A percentile compares a stretch with the other conserved stretches of the same genome.
These are phyloP conservation scores for Drosophila neoperkinsi DNA, from an alignment of 2,888 invertebrate genomes.

Conservation along the genomic window DNA sequence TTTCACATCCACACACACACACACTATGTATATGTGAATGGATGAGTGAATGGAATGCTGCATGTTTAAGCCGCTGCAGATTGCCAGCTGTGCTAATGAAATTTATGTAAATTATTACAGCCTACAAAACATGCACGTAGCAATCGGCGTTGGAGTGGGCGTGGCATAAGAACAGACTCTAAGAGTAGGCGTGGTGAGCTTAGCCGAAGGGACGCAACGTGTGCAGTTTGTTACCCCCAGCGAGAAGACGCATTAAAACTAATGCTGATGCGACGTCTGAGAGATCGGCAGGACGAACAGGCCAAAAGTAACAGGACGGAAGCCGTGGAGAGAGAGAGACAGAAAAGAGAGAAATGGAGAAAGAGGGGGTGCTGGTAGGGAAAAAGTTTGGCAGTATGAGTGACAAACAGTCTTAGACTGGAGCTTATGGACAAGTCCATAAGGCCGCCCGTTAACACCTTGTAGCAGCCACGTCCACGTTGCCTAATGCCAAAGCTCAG, in stretches of 20 bases:
- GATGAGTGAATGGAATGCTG: constrained; percentile 34
- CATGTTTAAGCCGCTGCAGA: constrained; percentile 39
- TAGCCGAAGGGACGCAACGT: constrained; percentile 3
- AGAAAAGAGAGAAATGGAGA: neutral
- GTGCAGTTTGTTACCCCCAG: constrained; percentile 72
- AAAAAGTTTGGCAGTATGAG: constrained; percentile 31
- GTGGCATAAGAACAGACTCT: neutral
- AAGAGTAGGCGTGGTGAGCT: neutral
- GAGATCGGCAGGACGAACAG: constrained; percentile 24
- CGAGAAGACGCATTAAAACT: constrained; percentile 75
- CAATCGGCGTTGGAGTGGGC: constrained; percentile 35
- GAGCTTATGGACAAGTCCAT: constrained; percentile 80
- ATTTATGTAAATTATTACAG: constrained; percentile 78
- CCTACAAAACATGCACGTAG: constrained; percentile 31
- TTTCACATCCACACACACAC: constrained; percentile 59
- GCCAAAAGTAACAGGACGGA: neutral
- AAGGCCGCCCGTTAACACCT: constrained; percentile 78
- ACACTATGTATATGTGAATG: constrained; percentile 1
- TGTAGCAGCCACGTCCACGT: constrained; percentile 79
- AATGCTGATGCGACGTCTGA: constrained; percentile 76
- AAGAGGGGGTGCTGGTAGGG: neutral
- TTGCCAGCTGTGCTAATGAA: constrained; percentile 73
- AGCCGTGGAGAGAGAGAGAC: neutral
- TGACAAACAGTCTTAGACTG: constrained; percentile 72
- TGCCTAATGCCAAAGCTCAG: constrained; percentile 81